Conservation (phyloP, 1,140 invertebrate species). For the Drosophila murphyi region DNA sequence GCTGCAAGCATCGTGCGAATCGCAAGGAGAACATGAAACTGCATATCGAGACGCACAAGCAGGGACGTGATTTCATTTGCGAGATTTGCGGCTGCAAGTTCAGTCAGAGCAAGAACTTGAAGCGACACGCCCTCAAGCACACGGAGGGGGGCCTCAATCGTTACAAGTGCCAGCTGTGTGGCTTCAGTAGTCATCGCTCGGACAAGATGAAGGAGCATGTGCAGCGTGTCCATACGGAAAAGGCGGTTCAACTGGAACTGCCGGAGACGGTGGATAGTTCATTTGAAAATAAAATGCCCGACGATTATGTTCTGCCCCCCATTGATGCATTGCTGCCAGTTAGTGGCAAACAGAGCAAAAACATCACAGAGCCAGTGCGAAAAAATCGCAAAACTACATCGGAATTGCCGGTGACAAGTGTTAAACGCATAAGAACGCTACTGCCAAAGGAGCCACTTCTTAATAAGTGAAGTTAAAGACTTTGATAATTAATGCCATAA, state of each 20-base stretch:
- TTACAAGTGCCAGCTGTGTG: conserved; percentile 84
- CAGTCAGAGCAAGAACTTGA: conserved; percentile 85
- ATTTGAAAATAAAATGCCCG: conserved; percentile 66
- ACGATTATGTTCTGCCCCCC: conserved; percentile 67
- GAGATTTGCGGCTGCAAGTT: conserved; percentile 86
- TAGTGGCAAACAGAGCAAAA: background rate
- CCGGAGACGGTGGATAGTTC: conserved; percentile 77
- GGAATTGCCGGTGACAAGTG: conserved; percentile 5
- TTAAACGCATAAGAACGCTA: conserved; percentile 57
- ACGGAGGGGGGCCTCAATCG: conserved; percentile 68
- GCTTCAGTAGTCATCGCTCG: conserved; percentile 85
- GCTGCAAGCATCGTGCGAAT: conserved; percentile 85
- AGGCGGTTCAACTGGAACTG: conserved; percentile 79
- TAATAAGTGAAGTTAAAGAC: background rate
- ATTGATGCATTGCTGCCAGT: conserved; percentile 33
- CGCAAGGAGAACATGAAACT: conserved; percentile 86
- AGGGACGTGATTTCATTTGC: conserved; percentile 86
- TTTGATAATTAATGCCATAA: background rate
- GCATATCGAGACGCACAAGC: conserved; percentile 86
- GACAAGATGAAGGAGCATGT: conserved; percentile 87
- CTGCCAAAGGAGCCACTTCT: conserved; percentile 51
- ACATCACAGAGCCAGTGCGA: background rate
- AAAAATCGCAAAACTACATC: background rate
- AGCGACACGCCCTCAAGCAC: conserved; percentile 85
- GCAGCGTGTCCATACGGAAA: conserved; percentile 83